Evolutionary conservation across 2,113 vertebrate genomes (phyloP), one percentile per base, ranked within the genome.

Genomic region (Melanerpes formicivorus): DNA sequence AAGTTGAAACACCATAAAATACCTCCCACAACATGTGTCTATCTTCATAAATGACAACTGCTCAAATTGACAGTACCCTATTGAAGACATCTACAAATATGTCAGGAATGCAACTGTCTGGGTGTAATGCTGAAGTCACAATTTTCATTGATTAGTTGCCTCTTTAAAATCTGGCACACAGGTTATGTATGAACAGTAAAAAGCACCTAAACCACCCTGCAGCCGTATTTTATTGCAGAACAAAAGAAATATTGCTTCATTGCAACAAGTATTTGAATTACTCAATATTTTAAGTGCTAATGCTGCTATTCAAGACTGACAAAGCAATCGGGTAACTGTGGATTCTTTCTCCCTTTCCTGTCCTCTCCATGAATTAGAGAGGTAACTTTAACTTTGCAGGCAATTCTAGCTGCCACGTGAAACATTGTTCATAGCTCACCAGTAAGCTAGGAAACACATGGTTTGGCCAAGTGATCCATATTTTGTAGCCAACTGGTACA

Each of bases 61-160:
- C 72, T 90, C 82, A 62, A 79, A 88, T 82, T 75, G 87, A 88
- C 27, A 73, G 37, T n/a, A 29, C 44, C 30, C 27, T 34, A 22
- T 55, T 80, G 70, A 96, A 88, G 18, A 76, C 67, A 85, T 90
- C 64, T 78, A 83, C 42, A 87, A 32, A 34, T 56, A 66, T 7
- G 59, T n/a, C 80, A 85, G 66, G 76, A 93, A 88, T 60, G 71
- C 59, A 92, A 69, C 32, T n/a, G 56, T n/a, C 55, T 90, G 81
- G 58, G 19, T 48, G 32, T 78, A 90, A 23, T 58, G 87, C 69
- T n/a, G 9, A 88, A 80, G 23, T 48, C 30, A 12, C 21, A 59
- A 30, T 65, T 87, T 88, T 91, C 73, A 76, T 23, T 52, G 34
- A 76, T 76, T 32, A 80, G 48, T 21, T 90, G 86, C 77, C 48